Percentiles rank a stretch among this genome's conserved stretches.
phyloP scores from a whole-genome alignment of 2,888 invertebrate genomes.

The Acrocyrtus sp. region DNA sequence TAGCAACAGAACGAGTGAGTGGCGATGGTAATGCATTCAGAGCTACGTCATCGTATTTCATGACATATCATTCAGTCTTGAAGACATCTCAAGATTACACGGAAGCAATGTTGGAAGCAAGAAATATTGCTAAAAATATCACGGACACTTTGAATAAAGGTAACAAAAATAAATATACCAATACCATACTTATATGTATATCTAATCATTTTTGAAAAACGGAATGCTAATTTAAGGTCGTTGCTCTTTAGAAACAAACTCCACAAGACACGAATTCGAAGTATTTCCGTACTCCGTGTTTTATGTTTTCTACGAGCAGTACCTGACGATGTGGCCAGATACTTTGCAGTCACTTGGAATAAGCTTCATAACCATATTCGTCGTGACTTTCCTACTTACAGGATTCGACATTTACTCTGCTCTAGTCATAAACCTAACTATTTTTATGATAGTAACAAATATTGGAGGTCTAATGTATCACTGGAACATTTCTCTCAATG shows the following conservation, averaged over 20 bases:
- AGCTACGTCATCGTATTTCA: constrained; percentile 82
- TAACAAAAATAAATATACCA: no score
- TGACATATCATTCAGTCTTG: constrained; percentile 89
- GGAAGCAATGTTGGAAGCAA: constrained; percentile 79
- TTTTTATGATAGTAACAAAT: constrained; percentile 82
- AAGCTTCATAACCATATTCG: constrained; percentile 89
- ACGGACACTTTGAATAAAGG: constrained; percentile 75
- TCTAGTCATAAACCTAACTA: constrained; percentile 71
- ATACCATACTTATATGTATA: no score
- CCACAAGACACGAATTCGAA: constrained; percentile 60
- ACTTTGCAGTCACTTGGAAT: constrained; percentile 88
- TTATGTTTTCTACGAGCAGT: constrained; percentile 77
- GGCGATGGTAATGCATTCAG: constrained; percentile 59
- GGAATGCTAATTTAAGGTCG: background rate
- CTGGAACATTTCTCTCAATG: constrained; percentile 91
- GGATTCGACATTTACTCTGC: constrained; percentile 75
- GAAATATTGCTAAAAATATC: constrained; percentile 80
- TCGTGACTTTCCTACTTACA: constrained; percentile 93
- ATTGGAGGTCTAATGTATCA: constrained; percentile 93
- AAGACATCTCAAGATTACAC: constrained; percentile 86
- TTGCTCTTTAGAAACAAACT: constrained; percentile 56
- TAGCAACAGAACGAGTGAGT: constrained; percentile 73
- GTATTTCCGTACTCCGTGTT: constrained; percentile 62
- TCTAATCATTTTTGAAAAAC: background rate
- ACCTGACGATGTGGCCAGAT: constrained; percentile 86